Evolutionary conservation across 2,888 invertebrate species (phyloP).

Genomic region (Microchrysa polita): DNA sequence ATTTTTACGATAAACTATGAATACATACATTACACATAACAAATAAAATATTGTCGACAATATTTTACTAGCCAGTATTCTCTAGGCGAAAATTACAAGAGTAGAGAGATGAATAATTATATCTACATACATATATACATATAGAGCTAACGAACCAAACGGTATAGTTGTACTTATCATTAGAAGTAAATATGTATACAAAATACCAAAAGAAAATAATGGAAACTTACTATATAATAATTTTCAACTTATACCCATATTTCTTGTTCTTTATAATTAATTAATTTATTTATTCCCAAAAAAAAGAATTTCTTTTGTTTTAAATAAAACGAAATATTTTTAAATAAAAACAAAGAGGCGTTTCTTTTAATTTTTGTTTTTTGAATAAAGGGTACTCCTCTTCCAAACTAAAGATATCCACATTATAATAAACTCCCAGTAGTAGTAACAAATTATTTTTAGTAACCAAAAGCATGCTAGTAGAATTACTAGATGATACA

Average conservation of each 20-base stretch:
- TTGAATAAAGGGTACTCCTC: conserved; percentile 45
- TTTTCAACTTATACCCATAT: conserved; percentile 37
- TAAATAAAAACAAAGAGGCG: conserved; percentile 45
- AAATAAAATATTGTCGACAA: conserved; percentile 8
- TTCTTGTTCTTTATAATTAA: conserved; percentile 37
- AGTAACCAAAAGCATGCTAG: too few species aligned
- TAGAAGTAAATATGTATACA: conserved; percentile 16
- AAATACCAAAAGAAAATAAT: conserved; percentile 22
- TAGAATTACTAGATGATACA: too few species aligned
- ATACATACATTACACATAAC: too few species aligned
- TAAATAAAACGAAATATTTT: conserved; percentile 46
- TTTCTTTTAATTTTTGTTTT: conserved; percentile 45
- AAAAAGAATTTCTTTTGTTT: conserved; percentile 43
- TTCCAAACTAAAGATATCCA: neutral
- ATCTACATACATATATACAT: too few species aligned
- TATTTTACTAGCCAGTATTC: conserved; percentile 16
- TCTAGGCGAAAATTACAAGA: neutral
- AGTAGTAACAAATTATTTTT: too few species aligned
- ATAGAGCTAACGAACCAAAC: too few species aligned
- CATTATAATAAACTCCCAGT: too few species aligned
- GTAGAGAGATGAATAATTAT: too few species aligned
- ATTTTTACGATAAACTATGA: conserved; percentile 11
- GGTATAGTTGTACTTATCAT: conserved; percentile 3
- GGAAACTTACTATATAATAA: conserved; percentile 40
- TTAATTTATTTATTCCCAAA: conserved; percentile 40